A percentile compares a stretch with the other conserved stretches of the same genome.
These are phyloP conservation scores for Cricetomys ansorgei DNA, from an alignment of 2,113 vertebrate species.

Conservation along the genomic window DNA sequence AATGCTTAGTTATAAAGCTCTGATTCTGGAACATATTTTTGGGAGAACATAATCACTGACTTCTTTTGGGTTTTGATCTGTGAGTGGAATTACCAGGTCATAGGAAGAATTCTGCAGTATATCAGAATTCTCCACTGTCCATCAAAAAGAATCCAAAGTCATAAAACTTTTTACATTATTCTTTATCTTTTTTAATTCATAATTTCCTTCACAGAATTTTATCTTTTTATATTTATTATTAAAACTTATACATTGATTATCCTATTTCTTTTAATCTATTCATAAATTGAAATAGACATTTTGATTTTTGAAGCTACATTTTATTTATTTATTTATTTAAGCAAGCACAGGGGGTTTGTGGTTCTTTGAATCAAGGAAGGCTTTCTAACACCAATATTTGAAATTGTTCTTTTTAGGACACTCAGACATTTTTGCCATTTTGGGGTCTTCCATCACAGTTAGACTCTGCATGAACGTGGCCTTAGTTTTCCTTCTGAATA, in stretches of 20 bases:
- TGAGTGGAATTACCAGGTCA: neutral
- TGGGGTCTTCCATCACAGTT: neutral
- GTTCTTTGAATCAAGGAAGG: neutral
- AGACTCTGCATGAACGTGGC: neutral
- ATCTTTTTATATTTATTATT: constrained; percentile 13
- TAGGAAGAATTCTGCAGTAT: neutral
- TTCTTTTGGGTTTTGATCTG: neutral
- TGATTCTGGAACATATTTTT: neutral
- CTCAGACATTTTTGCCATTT: neutral
- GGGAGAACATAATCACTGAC: neutral
- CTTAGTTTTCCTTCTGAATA: neutral
- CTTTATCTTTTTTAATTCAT: neutral
- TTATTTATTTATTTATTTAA: neutral
- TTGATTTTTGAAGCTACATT: neutral
- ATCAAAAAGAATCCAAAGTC: neutral
- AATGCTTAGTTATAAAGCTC: constrained; percentile 3
- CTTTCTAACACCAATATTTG: neutral
- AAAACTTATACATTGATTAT: constrained; percentile 30
- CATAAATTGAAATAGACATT: neutral
- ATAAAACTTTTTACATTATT: neutral
- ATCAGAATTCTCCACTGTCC: neutral
- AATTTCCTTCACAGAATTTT: constrained; percentile 15
- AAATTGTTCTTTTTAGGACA: neutral
- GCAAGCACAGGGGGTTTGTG: neutral
- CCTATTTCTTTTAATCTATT: neutral